Evolutionary conservation across 2,797 vertebrate species (phyloP).

Genomic region (Gymnopithys bicolor): DNA sequence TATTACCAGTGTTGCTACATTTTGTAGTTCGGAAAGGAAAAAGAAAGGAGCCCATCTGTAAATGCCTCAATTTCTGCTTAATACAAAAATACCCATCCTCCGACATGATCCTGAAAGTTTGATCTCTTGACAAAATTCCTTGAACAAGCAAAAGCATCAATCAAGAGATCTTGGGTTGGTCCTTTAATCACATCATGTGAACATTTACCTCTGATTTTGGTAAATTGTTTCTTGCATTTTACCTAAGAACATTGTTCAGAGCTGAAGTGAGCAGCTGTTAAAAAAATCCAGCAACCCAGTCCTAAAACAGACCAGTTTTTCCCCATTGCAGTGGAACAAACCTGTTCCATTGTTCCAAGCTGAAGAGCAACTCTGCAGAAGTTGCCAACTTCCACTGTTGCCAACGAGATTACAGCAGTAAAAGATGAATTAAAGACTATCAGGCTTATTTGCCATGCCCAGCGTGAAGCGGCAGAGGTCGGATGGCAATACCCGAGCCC

Average conservation of each 20-base stretch:
- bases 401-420: not conserved
- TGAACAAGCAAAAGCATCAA: not conserved
- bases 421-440: not conserved
- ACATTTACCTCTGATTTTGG: not conserved
- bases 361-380: not conserved
- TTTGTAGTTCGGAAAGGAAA: not conserved
- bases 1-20: not conserved
- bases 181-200: accelerated
- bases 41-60: not conserved
- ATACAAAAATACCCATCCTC: not conserved
- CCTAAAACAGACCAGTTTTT: not conserved
- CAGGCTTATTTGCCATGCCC: not conserved
- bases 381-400: not conserved
- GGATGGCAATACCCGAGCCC: not conserved
- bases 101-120: not conserved
- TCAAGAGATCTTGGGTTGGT: not conserved
- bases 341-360: not conserved
- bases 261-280: not conserved
- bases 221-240: not conserved
- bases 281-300: not conserved
- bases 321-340: not conserved
- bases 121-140: not conserved
- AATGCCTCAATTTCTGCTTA: not conserved
- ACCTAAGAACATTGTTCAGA: not conserved
- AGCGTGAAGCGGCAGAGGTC: not conserved